Evolutionary conservation across 37 sponge, comb jelly and placozoan genomes (phyloP).

Genomic region (Oscarella lobularis): DNA sequence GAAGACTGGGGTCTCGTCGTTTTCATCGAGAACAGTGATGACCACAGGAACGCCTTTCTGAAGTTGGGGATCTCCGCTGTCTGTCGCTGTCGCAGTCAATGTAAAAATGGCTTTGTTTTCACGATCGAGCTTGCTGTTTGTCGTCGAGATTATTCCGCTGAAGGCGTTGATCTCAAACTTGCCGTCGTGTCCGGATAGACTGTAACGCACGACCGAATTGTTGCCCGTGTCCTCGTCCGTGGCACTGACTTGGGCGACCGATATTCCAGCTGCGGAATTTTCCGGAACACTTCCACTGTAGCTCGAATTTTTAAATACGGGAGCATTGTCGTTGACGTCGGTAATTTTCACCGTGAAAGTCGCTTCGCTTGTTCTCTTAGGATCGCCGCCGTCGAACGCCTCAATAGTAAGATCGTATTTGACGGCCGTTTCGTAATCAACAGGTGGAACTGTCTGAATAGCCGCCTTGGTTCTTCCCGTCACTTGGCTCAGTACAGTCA

Average conservation of each 20-base stretch:
- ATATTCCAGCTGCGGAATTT: neutral
- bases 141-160: neutral
- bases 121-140: neutral
- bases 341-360: neutral
- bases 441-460: neutral
- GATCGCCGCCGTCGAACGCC: neutral
- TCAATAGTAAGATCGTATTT: neutral
- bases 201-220: neutral
- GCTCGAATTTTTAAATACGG: neutral
- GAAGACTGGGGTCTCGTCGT: neutral
- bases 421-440: neutral
- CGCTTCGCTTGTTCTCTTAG: neutral
- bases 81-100: neutral
- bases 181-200: neutral
- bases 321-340: slow-evolving; percentile 4
- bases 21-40: slow-evolving; percentile 3
- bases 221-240: neutral
- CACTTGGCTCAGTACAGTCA: neutral
- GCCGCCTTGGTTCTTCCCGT: neutral
- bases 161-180: neutral
- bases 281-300: neutral
- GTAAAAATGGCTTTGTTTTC: neutral
- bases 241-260: neutral
- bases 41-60: neutral
- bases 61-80: neutral